Percentiles rank a stretch among this genome's conserved stretches.
Conservation (phyloP, 2,888 invertebrate genomes). For the Zaprionus obscuricornis region DNA sequence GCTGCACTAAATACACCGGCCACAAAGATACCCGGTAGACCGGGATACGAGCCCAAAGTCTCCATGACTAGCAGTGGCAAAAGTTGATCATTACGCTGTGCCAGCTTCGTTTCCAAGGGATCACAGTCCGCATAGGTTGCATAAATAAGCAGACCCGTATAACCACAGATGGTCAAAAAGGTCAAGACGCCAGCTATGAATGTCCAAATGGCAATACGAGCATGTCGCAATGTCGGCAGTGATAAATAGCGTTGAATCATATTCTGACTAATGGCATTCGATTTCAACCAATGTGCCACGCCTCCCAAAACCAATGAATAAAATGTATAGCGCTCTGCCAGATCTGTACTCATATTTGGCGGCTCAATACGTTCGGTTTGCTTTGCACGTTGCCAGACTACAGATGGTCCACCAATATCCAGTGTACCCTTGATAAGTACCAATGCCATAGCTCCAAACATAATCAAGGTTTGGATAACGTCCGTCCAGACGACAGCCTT, state of each 20-base stretch:
- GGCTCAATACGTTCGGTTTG: conserved; percentile 86
- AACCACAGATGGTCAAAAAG: conserved; percentile 91
- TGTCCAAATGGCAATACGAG: conserved; percentile 85
- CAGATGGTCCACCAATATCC: conserved; percentile 86
- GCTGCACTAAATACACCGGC: conserved; percentile 96
- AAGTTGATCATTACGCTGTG: conserved; percentile 90
- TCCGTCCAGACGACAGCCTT: conserved; percentile 90
- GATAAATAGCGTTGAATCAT: conserved; percentile 92
- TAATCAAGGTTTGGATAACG: conserved; percentile 88
- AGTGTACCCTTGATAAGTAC: conserved; percentile 87
- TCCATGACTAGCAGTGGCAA: conserved; percentile 94
- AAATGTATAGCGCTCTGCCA: conserved; percentile 89
- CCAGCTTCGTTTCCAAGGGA: conserved; percentile 90
- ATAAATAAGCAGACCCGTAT: conserved; percentile 93
- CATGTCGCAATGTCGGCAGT: conserved; percentile 87
- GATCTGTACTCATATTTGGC: conserved; percentile 87
- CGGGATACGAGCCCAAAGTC: conserved; percentile 89
- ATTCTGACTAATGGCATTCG: conserved; percentile 90
- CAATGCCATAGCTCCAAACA: conserved; percentile 88
- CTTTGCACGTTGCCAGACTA: conserved; percentile 86
- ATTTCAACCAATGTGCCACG: conserved; percentile 89
- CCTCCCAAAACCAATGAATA: conserved; percentile 89
- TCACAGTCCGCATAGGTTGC: conserved; percentile 93
- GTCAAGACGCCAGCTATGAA: conserved; percentile 90
- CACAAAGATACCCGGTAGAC: conserved; percentile 93